A percentile compares a stretch with the other conserved stretches of the same genome.
Evolutionary conservation across 2,888 invertebrate genomes (phyloP).

Genomic region (Flexamia atlantica): DNA sequence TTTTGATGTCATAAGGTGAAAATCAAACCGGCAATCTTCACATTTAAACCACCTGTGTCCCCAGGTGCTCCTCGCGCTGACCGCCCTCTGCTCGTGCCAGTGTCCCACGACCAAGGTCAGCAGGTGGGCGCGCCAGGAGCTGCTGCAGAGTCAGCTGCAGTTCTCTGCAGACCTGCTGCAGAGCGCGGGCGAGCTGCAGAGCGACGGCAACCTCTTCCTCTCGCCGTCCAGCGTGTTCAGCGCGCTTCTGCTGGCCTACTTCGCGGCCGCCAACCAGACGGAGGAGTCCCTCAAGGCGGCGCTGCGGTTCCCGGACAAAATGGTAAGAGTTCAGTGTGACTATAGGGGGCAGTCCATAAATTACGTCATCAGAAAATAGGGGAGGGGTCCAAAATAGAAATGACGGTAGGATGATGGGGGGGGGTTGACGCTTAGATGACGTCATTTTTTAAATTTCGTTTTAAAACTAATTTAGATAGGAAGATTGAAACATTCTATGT

Average conservation of each 20-base stretch:
- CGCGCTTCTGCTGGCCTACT: conserved; percentile 87
- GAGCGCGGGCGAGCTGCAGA: conserved; percentile 81
- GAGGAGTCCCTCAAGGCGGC: conserved; percentile 81
- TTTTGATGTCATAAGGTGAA: too few species aligned
- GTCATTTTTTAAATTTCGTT: too few species aligned
- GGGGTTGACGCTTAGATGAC: too few species aligned
- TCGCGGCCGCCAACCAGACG: conserved; percentile 85
- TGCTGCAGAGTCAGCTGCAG: conserved; percentile 37
- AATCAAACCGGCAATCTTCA: too few species aligned
- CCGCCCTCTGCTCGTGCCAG: not conserved
- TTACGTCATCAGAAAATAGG: too few species aligned
- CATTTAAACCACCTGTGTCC: too few species aligned
- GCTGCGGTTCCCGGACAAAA: conserved; percentile 78
- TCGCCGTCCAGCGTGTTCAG: conserved; percentile 93
- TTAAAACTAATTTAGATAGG: too few species aligned
- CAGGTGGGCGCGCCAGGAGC: not conserved
- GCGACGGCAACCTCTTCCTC: conserved; percentile 89
- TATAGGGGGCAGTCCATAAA: too few species aligned
- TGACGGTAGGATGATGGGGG: too few species aligned
- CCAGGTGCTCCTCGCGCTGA: too few species aligned
- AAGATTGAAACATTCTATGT: too few species aligned
- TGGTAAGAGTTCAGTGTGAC: conserved; percentile 76
- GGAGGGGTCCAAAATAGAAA: too few species aligned
- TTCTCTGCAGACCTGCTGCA: conserved; percentile 76
- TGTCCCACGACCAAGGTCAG: not conserved